A percentile compares a stretch with the other conserved stretches of the same genome.
Conservation (phyloP, 2,888 invertebrate genomes). For the Phrixothrix hirtus region DNA sequence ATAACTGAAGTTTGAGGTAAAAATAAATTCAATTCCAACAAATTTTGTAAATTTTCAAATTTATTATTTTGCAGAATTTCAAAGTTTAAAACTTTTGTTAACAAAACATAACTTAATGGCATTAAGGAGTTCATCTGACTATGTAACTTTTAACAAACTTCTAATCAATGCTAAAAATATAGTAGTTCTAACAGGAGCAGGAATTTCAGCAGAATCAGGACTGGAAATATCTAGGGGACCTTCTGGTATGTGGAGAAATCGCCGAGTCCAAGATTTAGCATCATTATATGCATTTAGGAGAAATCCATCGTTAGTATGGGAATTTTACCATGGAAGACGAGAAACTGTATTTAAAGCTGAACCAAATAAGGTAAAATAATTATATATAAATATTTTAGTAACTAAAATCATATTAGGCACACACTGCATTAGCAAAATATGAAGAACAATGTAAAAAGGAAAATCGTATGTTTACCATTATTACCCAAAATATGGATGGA, state of each 20-base stretch:
- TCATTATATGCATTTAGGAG: constrained; percentile 72
- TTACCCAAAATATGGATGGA: constrained; percentile 96
- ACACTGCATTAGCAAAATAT: constrained; percentile 72
- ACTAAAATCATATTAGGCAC: constrained; percentile 59
- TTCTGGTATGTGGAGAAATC: constrained; percentile 81
- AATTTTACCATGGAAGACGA: constrained; percentile 85
- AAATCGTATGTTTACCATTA: constrained; percentile 71
- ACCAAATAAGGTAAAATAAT: constrained; percentile 66
- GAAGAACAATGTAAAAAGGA: constrained; percentile 66
- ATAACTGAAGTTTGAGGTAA: no score
- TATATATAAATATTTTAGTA: constrained; percentile 62
- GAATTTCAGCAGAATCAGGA: constrained; percentile 94
- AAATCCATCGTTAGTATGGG: constrained; percentile 83
- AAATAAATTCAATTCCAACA: no score
- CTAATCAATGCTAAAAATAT: constrained; percentile 62
- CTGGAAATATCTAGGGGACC: constrained; percentile 86
- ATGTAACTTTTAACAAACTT: constrained; percentile 61
- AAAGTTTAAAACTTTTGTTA: no score
- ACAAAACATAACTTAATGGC: no score
- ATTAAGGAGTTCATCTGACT: no score
- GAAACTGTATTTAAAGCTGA: constrained; percentile 73
- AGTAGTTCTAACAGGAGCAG: constrained; percentile 89
- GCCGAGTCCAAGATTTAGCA: constrained; percentile 68
- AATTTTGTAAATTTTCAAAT: no score
- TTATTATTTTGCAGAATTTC: no score